A percentile compares a stretch with the other conserved stretches of the same genome.
phyloP scores from a whole-genome alignment of 2,888 invertebrate species.

The Strigamia crassipes region DNA sequence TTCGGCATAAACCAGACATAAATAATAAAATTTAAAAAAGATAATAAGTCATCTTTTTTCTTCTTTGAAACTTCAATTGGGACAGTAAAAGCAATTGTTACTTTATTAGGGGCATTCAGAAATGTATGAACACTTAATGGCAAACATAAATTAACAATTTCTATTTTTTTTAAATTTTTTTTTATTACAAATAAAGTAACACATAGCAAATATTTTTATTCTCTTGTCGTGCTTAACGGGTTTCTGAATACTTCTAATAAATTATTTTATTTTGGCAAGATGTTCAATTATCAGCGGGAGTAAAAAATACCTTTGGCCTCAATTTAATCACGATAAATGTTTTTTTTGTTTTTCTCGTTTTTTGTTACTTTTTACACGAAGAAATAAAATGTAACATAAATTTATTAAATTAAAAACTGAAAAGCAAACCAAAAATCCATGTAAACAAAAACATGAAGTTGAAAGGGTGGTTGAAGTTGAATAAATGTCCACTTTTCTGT shows the following conservation, averaged over 20 bases:
- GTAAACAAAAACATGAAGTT: neutral
- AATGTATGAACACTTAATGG: too few species aligned
- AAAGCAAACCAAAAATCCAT: neutral
- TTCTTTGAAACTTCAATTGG: too few species aligned
- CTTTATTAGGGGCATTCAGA: too few species aligned
- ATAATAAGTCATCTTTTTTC: neutral
- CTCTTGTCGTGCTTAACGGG: too few species aligned
- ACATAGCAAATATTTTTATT: too few species aligned
- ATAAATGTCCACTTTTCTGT: neutral
- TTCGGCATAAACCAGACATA: neutral
- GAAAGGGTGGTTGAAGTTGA: neutral
- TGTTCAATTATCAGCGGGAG: neutral
- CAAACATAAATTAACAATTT: too few species aligned
- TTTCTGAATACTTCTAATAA: too few species aligned
- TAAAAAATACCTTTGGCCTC: slow-evolving; percentile 28
- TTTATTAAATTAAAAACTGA: neutral
- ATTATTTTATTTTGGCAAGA: neutral
- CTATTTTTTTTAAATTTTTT: too few species aligned
- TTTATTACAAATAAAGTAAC: too few species aligned
- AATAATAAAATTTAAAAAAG: neutral
- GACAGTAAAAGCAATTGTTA: too few species aligned
- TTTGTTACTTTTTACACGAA: neutral
- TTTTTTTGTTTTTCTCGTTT: too few species aligned
- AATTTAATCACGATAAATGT: neutral
- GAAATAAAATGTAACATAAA: neutral